Evolutionary conservation across 2,888 invertebrate genomes (phyloP), one percentile per base, ranked within the genome.

Genomic region (Teleiodes luculella): DNA sequence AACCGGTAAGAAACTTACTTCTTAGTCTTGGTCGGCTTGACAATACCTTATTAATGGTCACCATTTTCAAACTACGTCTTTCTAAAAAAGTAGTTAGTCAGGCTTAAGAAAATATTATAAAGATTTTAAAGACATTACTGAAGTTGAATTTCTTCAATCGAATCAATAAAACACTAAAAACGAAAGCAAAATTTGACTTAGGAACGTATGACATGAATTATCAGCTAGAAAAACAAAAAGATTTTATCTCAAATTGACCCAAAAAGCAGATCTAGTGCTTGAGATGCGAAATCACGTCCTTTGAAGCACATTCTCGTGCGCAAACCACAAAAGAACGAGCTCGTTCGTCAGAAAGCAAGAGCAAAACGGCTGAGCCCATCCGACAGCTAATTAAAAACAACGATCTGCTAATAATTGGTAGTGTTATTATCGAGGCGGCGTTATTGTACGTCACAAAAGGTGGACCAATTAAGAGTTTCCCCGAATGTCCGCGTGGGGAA

Each of bases 391-490:
- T 86, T 83, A 83, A 84, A 82, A 77, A 64, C 72, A 83, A 83
- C 75, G 78, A 84, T 78, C 82, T 82, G 82, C 79, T 82, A 86
- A 86, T 85, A 85, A 86, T 85, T 79, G 79, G 69, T 66, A 67
- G 68, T 78, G 79, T 84, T 85, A 87, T 83, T 86, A 86, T 84
- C 80, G 75, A 74, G 78, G 84, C 87, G 86, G 86, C 80, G 72
- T 82, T 84, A 86, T 81, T 80, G 78, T 68, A 80, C 78, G 79
- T 83, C 81, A 84, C 86, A 86, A 86, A 86, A 83, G 83, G 81
- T 83, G 80, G 74, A 83, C 87, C 87, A 89, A 88, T 89, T 88
- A 89, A 87, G 78, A 86, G 76, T 87, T 89, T 88, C 86, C 84
- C 80, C 84, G 88, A 88, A 89, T 82, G 80, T 82, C 80, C 81